Base-by-base conservation (phyloP, 2,888 invertebrate genomes). In the Lochmaea capreae region DNA sequence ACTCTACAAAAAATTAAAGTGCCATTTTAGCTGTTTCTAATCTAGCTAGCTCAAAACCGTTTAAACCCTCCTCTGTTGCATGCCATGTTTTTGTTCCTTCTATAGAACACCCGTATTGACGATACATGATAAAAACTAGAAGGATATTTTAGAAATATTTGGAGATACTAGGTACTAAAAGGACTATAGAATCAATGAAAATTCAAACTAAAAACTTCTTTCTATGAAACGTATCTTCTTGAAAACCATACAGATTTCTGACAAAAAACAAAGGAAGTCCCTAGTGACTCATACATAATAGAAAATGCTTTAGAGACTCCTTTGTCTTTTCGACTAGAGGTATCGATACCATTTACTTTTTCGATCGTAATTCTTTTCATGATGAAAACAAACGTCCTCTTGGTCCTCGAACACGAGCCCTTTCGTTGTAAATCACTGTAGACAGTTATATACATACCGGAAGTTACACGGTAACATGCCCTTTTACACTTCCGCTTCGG, bases 341-440 rank as follows among this genome's bases (percentile, higher is more conserved):
- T 67, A 63, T 72, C 33, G 54, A 54, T 6, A 54, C 39, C 49
- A 58, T 59, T 39, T 46, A 62, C 62, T 72, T 59, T 72, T 67
- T 57, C 14, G 54, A 72, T 62, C 72, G 52, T 22, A 46, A 52
- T 72, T 63, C 59, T 54, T 39, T 62, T 72, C 62, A 61, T 72
- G 49, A 66, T 72, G 49, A 66, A 72, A 72, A 72, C 62, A 59
- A 72, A 72, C 57, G 67, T 67, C 61, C 54, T 59, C 39, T 46
- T 12, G 22, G 39, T 26, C 59, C 67, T 58, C 33, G 61, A 72
- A 67, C 66, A 66, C 77, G 73, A 70, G 73, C 73, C 71, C 77
- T 76, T 77, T 78, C 70, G n/a, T 61, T 70, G 76, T 76, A 76
- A 78, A 77, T 76, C 76, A 77, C 79, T 76, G 76, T 75, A 76